Evolutionary conservation across 2,113 vertebrate genomes (phyloP).

Genomic region (Gulo gulo): DNA sequence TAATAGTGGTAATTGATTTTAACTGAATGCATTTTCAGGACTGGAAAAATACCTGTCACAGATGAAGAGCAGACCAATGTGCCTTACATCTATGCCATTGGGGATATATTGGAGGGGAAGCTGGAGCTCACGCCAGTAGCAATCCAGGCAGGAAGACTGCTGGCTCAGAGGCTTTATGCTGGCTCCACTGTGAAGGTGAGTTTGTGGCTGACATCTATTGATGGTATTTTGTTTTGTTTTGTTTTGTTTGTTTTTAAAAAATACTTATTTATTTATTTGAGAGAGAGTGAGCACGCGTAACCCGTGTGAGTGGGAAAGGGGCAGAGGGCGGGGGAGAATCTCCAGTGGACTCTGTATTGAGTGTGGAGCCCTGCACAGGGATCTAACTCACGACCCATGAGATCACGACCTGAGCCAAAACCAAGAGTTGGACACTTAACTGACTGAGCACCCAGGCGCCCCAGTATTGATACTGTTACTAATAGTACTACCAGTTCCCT

Average conservation of each 20-base stretch:
- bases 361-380: background rate
- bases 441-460: background rate
- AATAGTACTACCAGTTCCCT: background rate
- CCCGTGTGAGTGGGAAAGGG: background rate
- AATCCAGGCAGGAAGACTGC: slow-evolving; percentile 86
- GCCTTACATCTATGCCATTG: slow-evolving; percentile 87
- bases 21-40: slow-evolving; percentile 77
- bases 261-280: background rate
- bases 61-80: slow-evolving; percentile 88
- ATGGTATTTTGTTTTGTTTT: background rate
- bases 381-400: background rate
- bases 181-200: slow-evolving; percentile 83
- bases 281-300: background rate
- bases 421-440: background rate
- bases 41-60: slow-evolving; percentile 88
- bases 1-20: background rate
- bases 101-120: slow-evolving; percentile 87
- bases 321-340: background rate
- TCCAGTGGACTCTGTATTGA: background rate
- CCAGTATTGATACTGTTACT: background rate
- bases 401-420: background rate
- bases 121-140: slow-evolving; percentile 88
- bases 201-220: rapidly evolving
- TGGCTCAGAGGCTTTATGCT: slow-evolving; percentile 85
- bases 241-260: background rate